Base-by-base conservation (phyloP, 2,888 invertebrate genomes). In the Drosophila cracens region DNA sequence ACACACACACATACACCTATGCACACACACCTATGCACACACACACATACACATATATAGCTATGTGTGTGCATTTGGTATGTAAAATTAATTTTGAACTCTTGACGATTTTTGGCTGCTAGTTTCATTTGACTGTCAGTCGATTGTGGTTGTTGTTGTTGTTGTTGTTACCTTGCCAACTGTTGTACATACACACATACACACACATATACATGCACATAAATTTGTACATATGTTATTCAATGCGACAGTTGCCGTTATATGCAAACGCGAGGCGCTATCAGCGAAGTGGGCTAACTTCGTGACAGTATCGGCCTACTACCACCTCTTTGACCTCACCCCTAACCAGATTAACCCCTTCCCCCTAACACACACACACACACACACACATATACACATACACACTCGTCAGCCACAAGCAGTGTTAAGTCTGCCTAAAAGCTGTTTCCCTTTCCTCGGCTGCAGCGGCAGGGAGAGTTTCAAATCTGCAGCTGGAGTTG, bases 201-300 rank as follows among this genome's bases (percentile, higher is more conserved):
- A 38, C 8, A 25, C 16, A 21, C 11, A 43, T 11, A n/a, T 6
- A n/a, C 6, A 43, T 33, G 33, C 5, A n/a, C n/a, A 43, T 10
- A n/a, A 21, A 21, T 16, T 4, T n/a, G 51, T 59, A 61, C 59
- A 59, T 58, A 59, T 53, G 27, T 63, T 46, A 25, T 46, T 25
- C 46, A 25, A 46, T 46, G 16, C 36, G 36, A 16, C 33, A 62
- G 48, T 46, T 33, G 33, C 51, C 69, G 69, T 68, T 73, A 68
- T 73, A 76, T 74, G 74, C 70, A 70, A 65, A 68, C 51, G 73
- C 78, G 62, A 67, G 46, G 57, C 63, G 59, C 56, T 46, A 38
- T 49, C 65, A 57, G 40, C 57, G 40, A 61, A 62, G 43, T 57
- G 61, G 54, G 58, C 53, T 46, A 52, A 65, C 46, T 65, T 31